Base-by-base conservation (phyloP, 2,113 vertebrate species). In the Marcusenius ussheri region DNA sequence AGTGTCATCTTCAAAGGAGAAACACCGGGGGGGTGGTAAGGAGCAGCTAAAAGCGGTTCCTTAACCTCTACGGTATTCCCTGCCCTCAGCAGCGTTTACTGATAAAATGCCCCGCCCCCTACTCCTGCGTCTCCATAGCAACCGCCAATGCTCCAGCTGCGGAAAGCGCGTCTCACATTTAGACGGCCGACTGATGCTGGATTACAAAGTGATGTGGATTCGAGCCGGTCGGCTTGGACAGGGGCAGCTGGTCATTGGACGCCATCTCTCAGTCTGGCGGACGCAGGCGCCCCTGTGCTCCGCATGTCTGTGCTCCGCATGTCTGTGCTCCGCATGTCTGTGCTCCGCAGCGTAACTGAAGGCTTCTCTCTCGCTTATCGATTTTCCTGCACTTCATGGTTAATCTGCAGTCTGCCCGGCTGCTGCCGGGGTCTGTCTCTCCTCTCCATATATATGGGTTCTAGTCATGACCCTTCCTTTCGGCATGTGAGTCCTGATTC, bases 351-450 rank as follows among this genome's bases (percentile, higher is more conserved):
- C 83, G n/a, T 70, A 66, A 49, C 66, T 88, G 51, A 90, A 50
- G 83, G 51, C 7, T 17, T 89, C n/a, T 88, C 45, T 91, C 83
- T 51, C 46, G 13, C 17, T 49, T 83, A 74, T 90, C 27, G 51
- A 91, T 88, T 88, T 88, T 35, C 10, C 46, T 50, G 85, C 85
- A 2, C 74, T 70, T 90, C 56, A 31, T 51, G 21, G 53, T 53
- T 35, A 88, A 49, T 53, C 86, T 85, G 70, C 53, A 49, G 39
- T 53, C 83, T 46, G 17, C 51, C 51, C 3, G 13, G 9, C 53
- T 88, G 31, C 10, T 62, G 31, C 87, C 1, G 10, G 11, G 6
- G 5, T 62, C 87, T 88, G 39, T 21, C 58, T 53, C 74, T 49
- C 74, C 3, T 89, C 50, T 89, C 74, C 35, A 19, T 84, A 7